These are phyloP conservation scores for Metopolophium dirhodum DNA, from an alignment of 1,140 invertebrate species.

Conservation along the genomic window DNA sequence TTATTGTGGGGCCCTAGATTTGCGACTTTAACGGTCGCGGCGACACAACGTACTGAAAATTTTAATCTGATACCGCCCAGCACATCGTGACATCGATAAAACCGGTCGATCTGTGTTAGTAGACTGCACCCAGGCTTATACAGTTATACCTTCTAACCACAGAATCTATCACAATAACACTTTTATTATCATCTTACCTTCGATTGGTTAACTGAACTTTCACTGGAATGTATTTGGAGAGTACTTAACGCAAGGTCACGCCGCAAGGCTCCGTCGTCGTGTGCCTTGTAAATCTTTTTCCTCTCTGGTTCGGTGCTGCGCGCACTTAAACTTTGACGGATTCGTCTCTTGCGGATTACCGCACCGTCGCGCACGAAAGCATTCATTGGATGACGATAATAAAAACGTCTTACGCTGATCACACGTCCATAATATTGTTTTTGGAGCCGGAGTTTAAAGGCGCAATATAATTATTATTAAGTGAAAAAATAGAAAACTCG, in stretches of 20 bases:
- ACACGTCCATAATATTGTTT: neutral
- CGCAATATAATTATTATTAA: neutral
- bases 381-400: neutral
- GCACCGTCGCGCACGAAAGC: neutral
- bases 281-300: neutral
- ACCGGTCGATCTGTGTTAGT: neutral
- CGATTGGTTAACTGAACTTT: neutral
- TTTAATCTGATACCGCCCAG: neutral
- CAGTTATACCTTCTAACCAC: too few relatives aligned
- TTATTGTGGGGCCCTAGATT: neutral
- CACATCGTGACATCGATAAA: neutral
- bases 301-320: neutral
- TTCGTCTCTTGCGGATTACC: neutral
- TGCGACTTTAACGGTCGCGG: neutral
- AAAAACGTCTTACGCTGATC: neutral
- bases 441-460: neutral
- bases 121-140: too few relatives aligned
- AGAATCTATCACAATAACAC: neutral
- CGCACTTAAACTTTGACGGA: too few relatives aligned
- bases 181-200: neutral
- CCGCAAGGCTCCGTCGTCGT: rapidly evolving
- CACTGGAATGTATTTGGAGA: neutral
- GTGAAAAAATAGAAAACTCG: neutral
- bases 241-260: neutral
- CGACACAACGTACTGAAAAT: neutral